Evolutionary conservation across 2,113 vertebrate species (phyloP).

Genomic region (Eudyptes chrysolophus): DNA sequence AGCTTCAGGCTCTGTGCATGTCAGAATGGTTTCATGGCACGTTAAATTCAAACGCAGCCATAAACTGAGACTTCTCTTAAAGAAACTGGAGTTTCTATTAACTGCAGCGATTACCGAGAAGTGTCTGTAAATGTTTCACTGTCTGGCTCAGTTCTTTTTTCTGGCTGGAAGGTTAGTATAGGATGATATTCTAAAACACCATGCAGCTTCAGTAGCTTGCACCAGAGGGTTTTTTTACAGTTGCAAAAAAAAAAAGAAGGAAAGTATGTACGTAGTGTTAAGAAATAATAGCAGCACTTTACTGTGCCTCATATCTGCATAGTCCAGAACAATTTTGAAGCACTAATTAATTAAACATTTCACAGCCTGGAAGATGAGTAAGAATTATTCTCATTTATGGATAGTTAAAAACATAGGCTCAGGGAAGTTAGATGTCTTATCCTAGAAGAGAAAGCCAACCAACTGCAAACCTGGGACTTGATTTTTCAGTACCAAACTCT

Average conservation of each 20-base stretch:
- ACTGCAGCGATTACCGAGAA: slow-evolving; percentile 30
- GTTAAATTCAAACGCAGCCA: not conserved
- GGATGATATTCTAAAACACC: not conserved
- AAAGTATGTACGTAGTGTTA: not conserved
- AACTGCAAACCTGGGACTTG: not conserved
- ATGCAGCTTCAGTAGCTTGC: not conserved
- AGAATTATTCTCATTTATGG: not conserved
- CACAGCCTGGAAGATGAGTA: not conserved
- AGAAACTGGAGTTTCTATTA: slow-evolving; percentile 37
- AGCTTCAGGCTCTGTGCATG: not conserved
- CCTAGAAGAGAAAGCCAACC: not conserved
- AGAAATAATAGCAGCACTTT: not conserved
- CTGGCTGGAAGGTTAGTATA: slow-evolving; percentile 1
- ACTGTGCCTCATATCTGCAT: not conserved
- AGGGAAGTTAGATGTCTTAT: not conserved
- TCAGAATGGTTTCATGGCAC: slow-evolving; percentile 6
- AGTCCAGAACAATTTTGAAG: not conserved
- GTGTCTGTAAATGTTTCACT: slow-evolving; percentile 16
- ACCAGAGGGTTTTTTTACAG: not conserved
- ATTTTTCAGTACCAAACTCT: not conserved
- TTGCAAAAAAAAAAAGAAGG: not conserved
- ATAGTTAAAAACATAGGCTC: not conserved
- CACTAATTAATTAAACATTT: slow-evolving; percentile 28
- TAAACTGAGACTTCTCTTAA: slow-evolving; percentile 16
- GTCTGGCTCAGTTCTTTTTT: slow-evolving; percentile 7